Evolutionary conservation across 2,797 vertebrate species (phyloP).

Genomic region (Chaetodon trifasciatus): DNA sequence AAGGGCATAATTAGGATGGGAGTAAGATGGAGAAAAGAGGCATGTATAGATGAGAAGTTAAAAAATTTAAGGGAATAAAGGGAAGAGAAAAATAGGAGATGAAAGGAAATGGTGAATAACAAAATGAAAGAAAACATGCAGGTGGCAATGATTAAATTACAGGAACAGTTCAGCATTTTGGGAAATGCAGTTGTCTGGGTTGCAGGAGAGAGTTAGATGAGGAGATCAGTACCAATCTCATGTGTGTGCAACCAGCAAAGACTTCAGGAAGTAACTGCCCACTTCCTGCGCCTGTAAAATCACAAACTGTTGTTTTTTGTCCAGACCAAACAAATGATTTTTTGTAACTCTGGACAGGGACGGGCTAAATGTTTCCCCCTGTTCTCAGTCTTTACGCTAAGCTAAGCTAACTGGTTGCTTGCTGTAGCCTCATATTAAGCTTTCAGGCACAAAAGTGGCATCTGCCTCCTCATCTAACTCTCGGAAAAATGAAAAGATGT

Average conservation of each 20-base stretch:
- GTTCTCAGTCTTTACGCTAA: neutral
- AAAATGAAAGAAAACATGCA: constrained; percentile 10
- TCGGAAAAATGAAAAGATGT: neutral
- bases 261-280: neutral
- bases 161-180: constrained; percentile 6
- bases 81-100: fast-evolving
- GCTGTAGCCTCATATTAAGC: neutral
- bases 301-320: too few relatives aligned
- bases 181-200: fast-evolving
- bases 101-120: neutral
- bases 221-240: neutral
- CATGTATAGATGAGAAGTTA: neutral
- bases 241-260: neutral
- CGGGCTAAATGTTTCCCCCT: too few relatives aligned
- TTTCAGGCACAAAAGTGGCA: neutral
- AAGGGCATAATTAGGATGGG: neutral
- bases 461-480: neutral
- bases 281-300: neutral
- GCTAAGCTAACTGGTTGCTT: neutral
- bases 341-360: neutral
- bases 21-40: neutral
- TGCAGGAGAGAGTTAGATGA: neutral
- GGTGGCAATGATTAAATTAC: neutral
- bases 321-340: too few relatives aligned
- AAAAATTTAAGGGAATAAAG: neutral